Conservation (phyloP, 2,797 vertebrate genomes). For the Tenualosa thibaudeaui region DNA sequence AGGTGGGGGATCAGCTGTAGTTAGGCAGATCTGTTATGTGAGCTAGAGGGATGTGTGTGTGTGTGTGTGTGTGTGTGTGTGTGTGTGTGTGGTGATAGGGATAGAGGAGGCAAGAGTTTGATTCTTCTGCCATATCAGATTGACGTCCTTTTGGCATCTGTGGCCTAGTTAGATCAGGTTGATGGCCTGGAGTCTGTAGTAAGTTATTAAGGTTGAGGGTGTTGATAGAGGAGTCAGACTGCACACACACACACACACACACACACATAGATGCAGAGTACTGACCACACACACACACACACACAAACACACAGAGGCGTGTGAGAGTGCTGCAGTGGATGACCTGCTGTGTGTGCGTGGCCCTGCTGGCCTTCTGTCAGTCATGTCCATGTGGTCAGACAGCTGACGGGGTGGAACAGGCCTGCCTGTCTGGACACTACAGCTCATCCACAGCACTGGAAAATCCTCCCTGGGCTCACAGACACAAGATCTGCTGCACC, state of each 20-base stretch:
- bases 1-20: too few species aligned
- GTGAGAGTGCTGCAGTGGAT: neutral
- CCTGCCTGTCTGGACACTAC: neutral
- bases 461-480: neutral
- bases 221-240: neutral
- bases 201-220: neutral
- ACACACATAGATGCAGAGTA: too few species aligned
- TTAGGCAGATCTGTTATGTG: too few species aligned
- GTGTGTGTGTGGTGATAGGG: neutral
- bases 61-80: too few species aligned
- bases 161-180: neutral
- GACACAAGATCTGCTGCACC: neutral
- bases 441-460: neutral
- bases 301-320: too few species aligned
- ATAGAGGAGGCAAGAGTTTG: neutral
- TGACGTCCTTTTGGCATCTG: neutral
- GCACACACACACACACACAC: too few species aligned
- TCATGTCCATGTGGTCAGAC: neutral
- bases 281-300: too few species aligned
- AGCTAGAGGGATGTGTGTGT: too few species aligned
- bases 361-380: neutral
- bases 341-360: neutral
- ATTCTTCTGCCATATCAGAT: neutral
- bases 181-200: neutral
- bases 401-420: conserved; percentile 5